A percentile compares a stretch with the other conserved stretches of the same genome.
These are phyloP conservation scores for Diplazon laetatorius DNA, from an alignment of 2,888 invertebrate genomes.

Conservation along the genomic window DNA sequence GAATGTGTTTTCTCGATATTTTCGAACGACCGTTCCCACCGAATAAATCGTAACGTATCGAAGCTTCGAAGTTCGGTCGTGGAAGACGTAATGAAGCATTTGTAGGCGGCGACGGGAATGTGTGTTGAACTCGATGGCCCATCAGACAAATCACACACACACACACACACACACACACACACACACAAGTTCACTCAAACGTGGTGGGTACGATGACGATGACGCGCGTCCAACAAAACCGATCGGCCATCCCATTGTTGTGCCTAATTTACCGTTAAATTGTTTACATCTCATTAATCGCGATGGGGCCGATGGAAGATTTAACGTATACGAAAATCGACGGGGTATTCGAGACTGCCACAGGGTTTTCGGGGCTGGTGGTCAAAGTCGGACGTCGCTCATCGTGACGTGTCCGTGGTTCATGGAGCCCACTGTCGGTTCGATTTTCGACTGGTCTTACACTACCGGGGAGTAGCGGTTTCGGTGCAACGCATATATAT, in stretches of 20 bases:
- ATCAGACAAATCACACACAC: constrained; percentile 41
- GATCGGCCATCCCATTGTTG: constrained; percentile 77
- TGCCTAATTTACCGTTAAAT: constrained; percentile 82
- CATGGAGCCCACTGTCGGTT: constrained; percentile 74
- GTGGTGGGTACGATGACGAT: constrained; percentile 31
- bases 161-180: constrained; percentile 11
- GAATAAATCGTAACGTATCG: constrained; percentile 50
- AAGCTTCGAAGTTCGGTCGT: constrained; percentile 60
- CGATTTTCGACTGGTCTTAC: constrained; percentile 74
- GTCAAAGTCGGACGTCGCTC: constrained; percentile 80
- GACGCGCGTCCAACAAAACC: constrained; percentile 38
- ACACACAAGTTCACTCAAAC: constrained; percentile 1
- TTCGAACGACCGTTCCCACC: constrained; percentile 55
- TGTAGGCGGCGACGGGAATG: constrained; percentile 66
- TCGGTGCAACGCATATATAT: not conserved
- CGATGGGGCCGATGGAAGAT: constrained; percentile 61
- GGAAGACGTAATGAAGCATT: constrained; percentile 67
- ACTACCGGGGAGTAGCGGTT: not conserved
- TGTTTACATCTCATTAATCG: constrained; percentile 82
- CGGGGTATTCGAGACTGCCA: not conserved
- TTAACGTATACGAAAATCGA: constrained; percentile 34
- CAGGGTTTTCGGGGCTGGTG: constrained; percentile 58
- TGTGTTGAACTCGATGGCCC: constrained; percentile 53
- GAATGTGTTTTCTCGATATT: constrained; percentile 49
- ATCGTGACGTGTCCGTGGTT: constrained; percentile 65